Evolutionary conservation across 2,888 invertebrate species (phyloP), one percentile per base, ranked within the genome.

Genomic region (Camptogramma bilineatum): DNA sequence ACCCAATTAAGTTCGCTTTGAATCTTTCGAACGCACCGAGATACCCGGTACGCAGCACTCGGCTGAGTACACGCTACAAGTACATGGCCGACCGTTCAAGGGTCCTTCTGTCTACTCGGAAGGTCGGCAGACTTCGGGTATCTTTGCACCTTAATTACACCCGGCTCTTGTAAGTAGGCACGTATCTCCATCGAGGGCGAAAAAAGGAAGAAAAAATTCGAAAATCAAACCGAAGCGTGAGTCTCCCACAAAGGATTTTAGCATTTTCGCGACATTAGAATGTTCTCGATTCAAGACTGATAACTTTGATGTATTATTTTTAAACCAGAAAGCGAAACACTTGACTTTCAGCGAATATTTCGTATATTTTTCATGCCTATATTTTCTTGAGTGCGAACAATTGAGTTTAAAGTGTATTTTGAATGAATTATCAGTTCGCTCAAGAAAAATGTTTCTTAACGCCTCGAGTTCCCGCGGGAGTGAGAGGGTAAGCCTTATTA

Each of bases 61-160:
- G 46, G 48, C 19, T 17, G 44, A 64, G 62, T 58, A 59, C 34
- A 83, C 81, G 81, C 80, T 85, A 82, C 83, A 85, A 91, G 92
- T 85, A 88, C 85, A 85, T 85, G 82, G 83, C 75, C 85, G 84
- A 85, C 90, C 90, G 82, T 80, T 85, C 79, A 81, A 89, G 91
- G 77, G 84, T 82, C 65, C 92, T 92, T 75, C 74, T 86, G 81
- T 70, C 83, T 79, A 48, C 88, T 87, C 85, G 46, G 83, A 83
- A 86, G 89, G 86, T 87, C 85, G 58, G 83, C 82, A 86, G 88
- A 87, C 90, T 90, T 88, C 82, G 88, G 90, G 86, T 91, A 92
- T 91, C 92, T 90, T 91, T 91, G 88, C 91, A 90, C 92, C 90
- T 91, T 93, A 92, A 93, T 92, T 91, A 91, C 89, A 86, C 88